Conservation (phyloP, 2,113 vertebrate species). For the Cephalopholis sonnerati region DNA sequence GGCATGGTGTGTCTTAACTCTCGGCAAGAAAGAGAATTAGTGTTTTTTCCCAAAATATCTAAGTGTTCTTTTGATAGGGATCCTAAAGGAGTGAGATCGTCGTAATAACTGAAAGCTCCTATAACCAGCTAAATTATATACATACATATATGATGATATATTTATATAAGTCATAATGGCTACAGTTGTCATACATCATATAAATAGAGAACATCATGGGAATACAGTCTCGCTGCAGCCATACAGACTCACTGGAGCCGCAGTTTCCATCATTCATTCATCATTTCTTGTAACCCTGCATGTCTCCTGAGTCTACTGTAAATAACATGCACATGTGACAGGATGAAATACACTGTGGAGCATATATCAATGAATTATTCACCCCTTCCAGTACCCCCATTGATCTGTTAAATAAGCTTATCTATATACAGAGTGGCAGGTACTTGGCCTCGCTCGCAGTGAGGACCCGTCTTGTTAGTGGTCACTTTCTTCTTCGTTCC, state of each 20-base stretch:
- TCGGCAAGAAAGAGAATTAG: too few species aligned
- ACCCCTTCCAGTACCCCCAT: not conserved
- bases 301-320: conserved; percentile 10
- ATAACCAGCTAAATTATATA: too few species aligned
- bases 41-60: too few species aligned
- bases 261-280: conserved; percentile 18
- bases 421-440: conserved; percentile 20
- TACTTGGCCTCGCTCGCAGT: conserved; percentile 20
- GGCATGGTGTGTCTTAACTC: too few species aligned
- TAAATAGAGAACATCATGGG: not conserved
- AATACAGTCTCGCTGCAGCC: not conserved
- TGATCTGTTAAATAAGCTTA: conserved; percentile 35
- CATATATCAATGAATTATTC: conserved; percentile 26
- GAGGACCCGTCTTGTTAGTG: conserved; percentile 24
- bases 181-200: not conserved
- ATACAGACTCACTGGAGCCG: not conserved
- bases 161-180: not conserved
- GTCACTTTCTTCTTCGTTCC: conserved; percentile 54
- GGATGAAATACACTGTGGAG: conserved; percentile 13
- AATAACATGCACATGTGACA: conserved; percentile 19
- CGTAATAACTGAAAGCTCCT: not conserved
- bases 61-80: too few species aligned
- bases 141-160: too few species aligned
- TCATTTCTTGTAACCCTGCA: not conserved
- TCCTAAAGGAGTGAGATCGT: not conserved